Evolutionary conservation across 2,113 vertebrate species (phyloP).

Genomic region (Rhea pennata): DNA sequence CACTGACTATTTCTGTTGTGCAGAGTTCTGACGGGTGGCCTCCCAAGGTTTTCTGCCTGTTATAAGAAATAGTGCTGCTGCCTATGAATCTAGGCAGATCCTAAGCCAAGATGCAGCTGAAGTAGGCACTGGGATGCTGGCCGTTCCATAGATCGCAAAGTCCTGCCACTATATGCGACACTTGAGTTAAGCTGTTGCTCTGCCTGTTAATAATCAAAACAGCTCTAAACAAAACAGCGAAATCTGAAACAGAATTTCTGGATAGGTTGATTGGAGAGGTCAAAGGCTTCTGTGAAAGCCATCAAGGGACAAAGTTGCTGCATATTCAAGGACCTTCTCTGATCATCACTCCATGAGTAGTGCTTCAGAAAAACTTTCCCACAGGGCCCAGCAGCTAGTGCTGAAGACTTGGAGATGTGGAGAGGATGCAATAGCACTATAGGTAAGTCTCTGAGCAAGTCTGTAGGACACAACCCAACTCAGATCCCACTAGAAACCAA

Average conservation of each 20-base stretch:
- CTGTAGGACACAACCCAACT: neutral
- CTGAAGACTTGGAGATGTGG: neutral
- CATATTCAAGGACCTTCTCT: neutral
- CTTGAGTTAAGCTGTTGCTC: neutral
- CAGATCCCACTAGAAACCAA: neutral
- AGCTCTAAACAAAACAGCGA: no score
- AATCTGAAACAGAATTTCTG: neutral
- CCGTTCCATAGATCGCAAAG: neutral
- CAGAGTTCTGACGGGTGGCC: neutral
- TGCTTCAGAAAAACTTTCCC: neutral
- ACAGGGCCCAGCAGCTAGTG: neutral
- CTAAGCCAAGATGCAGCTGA: neutral
- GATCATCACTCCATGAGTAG: no score
- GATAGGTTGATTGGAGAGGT: neutral
- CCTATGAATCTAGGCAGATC: neutral
- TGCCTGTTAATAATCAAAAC: neutral
- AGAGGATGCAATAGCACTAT: no score
- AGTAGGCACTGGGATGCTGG: neutral
- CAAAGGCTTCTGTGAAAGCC: neutral
- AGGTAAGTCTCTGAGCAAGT: neutral
- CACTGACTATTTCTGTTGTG: neutral
- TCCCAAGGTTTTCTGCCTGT: neutral
- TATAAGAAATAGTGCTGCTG: neutral
- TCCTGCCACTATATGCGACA: neutral
- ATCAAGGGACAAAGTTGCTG: neutral